Evolutionary conservation across 2,797 vertebrate species (phyloP).

Genomic region (Notolabrus celidotus): DNA sequence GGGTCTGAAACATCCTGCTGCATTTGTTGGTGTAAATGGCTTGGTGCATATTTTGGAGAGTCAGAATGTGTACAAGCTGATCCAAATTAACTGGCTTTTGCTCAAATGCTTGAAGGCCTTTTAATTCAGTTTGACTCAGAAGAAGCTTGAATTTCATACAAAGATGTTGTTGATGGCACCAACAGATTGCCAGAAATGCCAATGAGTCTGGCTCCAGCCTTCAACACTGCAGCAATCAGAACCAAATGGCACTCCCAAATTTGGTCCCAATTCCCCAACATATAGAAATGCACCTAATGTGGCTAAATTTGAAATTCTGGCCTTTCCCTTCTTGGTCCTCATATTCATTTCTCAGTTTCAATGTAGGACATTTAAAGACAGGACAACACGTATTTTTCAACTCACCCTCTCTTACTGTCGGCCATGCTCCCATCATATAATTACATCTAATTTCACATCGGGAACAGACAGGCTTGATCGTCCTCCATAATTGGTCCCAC

Average conservation of each 20-base stretch:
- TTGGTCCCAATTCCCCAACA: too few species aligned
- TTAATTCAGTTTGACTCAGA: neutral
- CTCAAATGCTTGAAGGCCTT: neutral
- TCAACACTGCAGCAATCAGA: neutral
- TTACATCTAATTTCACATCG: conserved; percentile 71
- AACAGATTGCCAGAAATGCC: conserved; percentile 5
- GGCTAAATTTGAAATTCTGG: neutral
- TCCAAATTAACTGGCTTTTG: neutral
- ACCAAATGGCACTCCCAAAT: conserved; percentile 10
- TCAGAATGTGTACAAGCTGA: neutral
- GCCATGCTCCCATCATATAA: conserved; percentile 59
- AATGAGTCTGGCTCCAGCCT: conserved; percentile 1
- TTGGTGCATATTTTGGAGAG: neutral
- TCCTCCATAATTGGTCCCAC: conserved; percentile 69
- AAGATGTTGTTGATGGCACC: neutral
- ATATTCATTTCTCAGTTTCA: neutral
- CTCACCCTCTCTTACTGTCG: conserved; percentile 29
- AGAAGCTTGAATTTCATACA: neutral
- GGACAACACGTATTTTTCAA: conserved; percentile 9
- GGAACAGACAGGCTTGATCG: conserved; percentile 54
- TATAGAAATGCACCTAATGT: neutral
- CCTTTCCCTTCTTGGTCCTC: neutral
- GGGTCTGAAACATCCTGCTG: neutral
- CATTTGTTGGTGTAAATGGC: neutral
- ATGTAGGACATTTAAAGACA: neutral